Base-by-base conservation (phyloP, 2,888 invertebrate genomes). In the Nasonia oneida region DNA sequence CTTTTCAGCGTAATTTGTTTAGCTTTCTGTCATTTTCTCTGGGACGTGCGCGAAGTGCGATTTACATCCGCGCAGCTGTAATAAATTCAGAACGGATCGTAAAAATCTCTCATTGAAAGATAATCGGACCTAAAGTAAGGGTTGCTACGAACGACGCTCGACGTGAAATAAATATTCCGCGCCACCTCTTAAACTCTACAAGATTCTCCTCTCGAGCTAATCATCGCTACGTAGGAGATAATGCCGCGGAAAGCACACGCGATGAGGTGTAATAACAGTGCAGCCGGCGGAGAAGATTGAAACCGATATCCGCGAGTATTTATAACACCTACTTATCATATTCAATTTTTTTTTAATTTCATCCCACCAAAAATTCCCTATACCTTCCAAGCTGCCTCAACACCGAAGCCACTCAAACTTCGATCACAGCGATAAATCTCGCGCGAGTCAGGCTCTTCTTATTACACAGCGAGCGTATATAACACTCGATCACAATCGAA, bases 71-170 rank as follows among this genome's bases (percentile, higher is more conserved):
- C 6, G 42, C 42, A 10, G 12, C 42, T 42, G 42, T 12, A 77
- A 15, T 50, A 71, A 61, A 29, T 82, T 29, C 64, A 29, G 39
- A 73, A 50, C 33, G 23, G 33, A 18, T n/a, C 33, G 67, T 74
- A 29, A 79, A 73, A 73, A 75, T 39, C 29, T 64, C 67, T 74
- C 29, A 80, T 84, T 80, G 75, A 84, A n/a, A 57, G 74, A 75
- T 84, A 75, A 75, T 67, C 84, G 75, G 39, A 33, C 50, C 15
- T 29, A 75, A 80, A 84, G 15, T 67, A 80, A 79, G 57, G 47
- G 53, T 18, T 33, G 42, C 37, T 53, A 67, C 74, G 15, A 2
- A 29, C n/a, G 12, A 15, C 18, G 15, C 15, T 6, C 3, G 37
- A 33, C 64, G 50, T 73, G 50, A 78, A 61, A 42, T 78, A 83